Percentiles rank a stretch among this genome's conserved stretches.
Conservation (phyloP, 2,113 vertebrate species). For the Spilogale gracilis region DNA sequence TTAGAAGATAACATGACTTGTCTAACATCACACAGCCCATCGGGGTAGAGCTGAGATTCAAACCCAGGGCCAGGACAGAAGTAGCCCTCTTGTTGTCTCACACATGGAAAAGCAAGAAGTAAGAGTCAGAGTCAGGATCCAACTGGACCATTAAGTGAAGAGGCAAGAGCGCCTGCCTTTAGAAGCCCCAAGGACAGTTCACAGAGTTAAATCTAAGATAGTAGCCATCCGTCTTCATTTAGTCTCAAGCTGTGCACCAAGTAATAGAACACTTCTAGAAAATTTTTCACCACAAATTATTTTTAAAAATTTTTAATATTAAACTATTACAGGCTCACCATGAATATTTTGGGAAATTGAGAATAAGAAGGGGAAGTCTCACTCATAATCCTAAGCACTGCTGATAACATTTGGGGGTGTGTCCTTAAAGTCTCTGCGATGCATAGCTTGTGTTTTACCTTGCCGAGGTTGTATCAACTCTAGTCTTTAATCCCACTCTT, state of each 20-base stretch:
- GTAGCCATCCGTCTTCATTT: neutral
- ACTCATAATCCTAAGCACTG: neutral
- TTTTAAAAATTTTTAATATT: neutral
- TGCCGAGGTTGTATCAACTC: neutral
- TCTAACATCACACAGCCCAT: neutral
- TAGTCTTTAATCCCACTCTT: conserved; percentile 15
- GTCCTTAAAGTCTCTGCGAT: neutral
- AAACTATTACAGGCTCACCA: neutral
- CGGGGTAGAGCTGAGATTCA: neutral
- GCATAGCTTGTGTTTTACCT: neutral
- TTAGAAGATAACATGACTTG: neutral
- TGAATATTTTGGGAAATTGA: neutral
- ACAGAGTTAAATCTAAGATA: neutral
- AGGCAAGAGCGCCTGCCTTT: neutral
- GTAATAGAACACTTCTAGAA: neutral
- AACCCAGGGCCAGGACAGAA: neutral
- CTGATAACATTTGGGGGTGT: neutral
- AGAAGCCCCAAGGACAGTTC: neutral
- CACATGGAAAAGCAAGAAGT: neutral
- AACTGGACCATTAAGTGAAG: neutral
- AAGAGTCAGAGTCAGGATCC: neutral
- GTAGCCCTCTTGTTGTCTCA: neutral
- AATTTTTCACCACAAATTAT: neutral
- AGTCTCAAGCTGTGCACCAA: neutral
- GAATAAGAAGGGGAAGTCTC: neutral